phyloP scores from a whole-genome alignment of 2,113 vertebrate species.

The Fregetta grallaria region DNA sequence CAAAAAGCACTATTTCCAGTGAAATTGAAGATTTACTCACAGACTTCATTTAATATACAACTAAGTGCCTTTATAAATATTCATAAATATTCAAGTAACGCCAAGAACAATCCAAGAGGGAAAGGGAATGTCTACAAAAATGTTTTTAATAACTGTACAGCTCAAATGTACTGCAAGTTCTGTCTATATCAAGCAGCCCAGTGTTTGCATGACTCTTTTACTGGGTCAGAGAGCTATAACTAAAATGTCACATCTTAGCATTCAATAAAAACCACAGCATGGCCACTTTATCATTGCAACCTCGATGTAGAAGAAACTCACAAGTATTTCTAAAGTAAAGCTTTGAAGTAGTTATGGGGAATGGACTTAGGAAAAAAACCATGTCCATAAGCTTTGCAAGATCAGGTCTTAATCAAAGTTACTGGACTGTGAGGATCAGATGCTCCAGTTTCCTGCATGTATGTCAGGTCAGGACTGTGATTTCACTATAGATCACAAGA shows the following conservation, averaged over 20 bases:
- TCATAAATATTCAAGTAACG: conserved; percentile 41
- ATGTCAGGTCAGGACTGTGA: not conserved
- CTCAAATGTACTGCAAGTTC: not conserved
- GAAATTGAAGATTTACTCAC: not conserved
- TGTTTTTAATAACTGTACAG: conserved; percentile 14
- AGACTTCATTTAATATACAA: not conserved
- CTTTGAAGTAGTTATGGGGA: not conserved
- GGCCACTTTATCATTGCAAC: not conserved
- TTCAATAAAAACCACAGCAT: conserved; percentile 32
- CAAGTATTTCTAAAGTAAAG: not conserved
- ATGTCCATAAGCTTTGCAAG: not conserved
- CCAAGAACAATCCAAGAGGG: conserved; percentile 28
- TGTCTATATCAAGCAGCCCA: not conserved
- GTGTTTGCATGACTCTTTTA: not conserved
- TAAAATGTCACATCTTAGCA: not conserved
- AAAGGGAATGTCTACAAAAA: conserved; percentile 12
- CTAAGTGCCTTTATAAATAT: conserved; percentile 39
- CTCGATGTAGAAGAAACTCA: not conserved
- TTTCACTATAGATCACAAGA: not conserved
- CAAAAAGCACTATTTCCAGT: not conserved
- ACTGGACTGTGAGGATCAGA: not conserved
- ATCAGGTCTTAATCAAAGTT: not conserved
- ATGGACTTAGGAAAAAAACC: not conserved
- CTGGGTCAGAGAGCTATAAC: not conserved
- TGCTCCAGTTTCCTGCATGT: not conserved